phyloP scores from a whole-genome alignment of 35 echinoderm and acorn worm genomes.

The Lytechinus variegatus region DNA sequence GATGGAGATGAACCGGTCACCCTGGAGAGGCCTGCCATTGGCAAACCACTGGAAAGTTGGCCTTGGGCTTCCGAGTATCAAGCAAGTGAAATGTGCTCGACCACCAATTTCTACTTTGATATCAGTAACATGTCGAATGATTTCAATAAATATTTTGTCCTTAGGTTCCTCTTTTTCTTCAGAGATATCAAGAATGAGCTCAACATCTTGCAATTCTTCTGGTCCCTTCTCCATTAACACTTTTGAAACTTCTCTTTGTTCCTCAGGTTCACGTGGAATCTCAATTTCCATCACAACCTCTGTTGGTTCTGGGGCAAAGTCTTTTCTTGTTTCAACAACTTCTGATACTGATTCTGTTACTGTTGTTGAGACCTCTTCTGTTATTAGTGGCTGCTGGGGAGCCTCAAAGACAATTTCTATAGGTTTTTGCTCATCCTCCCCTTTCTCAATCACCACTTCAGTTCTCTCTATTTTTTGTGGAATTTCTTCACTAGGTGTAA shows the following conservation, averaged over 20 bases:
- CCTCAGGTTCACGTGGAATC: slow-evolving; percentile 59
- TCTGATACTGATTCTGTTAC: slow-evolving; percentile 69
- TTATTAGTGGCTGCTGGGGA: slow-evolving; percentile 46
- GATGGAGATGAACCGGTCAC: slow-evolving; percentile 70
- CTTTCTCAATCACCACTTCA: slow-evolving; percentile 4
- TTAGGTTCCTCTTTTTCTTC: slow-evolving; percentile 11
- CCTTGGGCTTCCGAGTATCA: slow-evolving; percentile 62
- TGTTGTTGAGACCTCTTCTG: slow-evolving; percentile 56
- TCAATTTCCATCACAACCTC: slow-evolving; percentile 68
- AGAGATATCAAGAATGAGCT: slow-evolving; percentile 68
- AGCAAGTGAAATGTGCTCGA: slow-evolving; percentile 56
- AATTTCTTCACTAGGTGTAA: slow-evolving; percentile 44
- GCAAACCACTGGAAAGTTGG: slow-evolving; percentile 67
- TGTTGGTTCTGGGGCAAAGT: slow-evolving; percentile 28
- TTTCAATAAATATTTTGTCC: slow-evolving; percentile 46
- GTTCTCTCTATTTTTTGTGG: slow-evolving; percentile 52
- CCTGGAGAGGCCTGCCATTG: slow-evolving; percentile 61
- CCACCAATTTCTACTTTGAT: slow-evolving; percentile 58
- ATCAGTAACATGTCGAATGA: slow-evolving; percentile 51
- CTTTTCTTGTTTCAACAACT: slow-evolving; percentile 40
- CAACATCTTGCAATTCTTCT: slow-evolving; percentile 70
- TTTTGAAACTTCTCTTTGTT: slow-evolving; percentile 45
- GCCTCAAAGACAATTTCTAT: slow-evolving; percentile 39
- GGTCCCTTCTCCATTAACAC: slow-evolving; percentile 55
- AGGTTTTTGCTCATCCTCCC: slow-evolving; percentile 16